Base-by-base conservation (phyloP, 2,888 invertebrate species). In the Teinopalpus imperialis region DNA sequence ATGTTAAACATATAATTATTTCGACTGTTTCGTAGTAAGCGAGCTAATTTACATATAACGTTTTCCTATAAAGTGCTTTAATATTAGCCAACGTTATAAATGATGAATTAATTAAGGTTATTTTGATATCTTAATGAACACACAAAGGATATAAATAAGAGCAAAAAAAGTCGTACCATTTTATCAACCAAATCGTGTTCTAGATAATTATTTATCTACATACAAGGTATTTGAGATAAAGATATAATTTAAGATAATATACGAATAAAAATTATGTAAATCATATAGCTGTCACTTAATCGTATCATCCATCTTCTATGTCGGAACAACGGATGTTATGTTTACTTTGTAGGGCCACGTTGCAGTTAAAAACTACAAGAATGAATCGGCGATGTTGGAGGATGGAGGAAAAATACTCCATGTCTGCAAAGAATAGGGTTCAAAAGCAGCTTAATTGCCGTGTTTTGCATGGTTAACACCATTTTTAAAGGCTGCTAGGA, bases 201-300 rank as follows among this genome's bases (percentile, higher is more conserved):
- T 60, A 57, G 53, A 58, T 74, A 79, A 81, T 73, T 78, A 59
- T 71, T 74, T 86, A 86, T 87, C 83, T 75, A 62, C 56, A 56
- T 69, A 86, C 86, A 86, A 77, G 81, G 73, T 77, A 70, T 72
- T 66, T 69, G 59, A 85, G 86, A 87, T 87, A 86, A 86, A 81
- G 80, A 69, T 77, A 74, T 71, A 81, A 81, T 79, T 75, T 75
- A 56, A 80, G 75, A 85, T 82, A 78, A 83, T 81, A 77, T 81
- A 76, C 71, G 75, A 77, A 82, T 83, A 56, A 57, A 52, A 50
- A 51, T 41, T 12, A 73, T 71, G 78, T 74, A 50, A 69, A 70
- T 74, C 69, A 79, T 83, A 81, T 81, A 81, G 82, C 69, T 66
- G 69, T 76, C 68, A 72, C 73, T 86, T 83, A 83, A 82, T 82